A percentile compares a stretch with the other conserved stretches of the same genome.
Evolutionary conservation across 35 echinoderm and acorn worm genomes (phyloP).

Genomic region (Strongylocentrotus purpuratus): DNA sequence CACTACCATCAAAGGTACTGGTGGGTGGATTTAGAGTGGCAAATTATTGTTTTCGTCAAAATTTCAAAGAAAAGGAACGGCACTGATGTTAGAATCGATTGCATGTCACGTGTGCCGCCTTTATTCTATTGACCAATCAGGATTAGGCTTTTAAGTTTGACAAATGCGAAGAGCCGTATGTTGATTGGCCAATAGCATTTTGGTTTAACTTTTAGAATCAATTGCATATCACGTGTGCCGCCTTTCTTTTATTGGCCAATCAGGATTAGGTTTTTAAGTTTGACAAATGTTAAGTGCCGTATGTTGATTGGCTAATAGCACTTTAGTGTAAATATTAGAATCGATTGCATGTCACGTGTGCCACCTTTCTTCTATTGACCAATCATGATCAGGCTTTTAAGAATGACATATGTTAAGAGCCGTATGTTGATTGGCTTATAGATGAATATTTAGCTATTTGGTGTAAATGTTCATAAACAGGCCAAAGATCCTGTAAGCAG

Average conservation of each 20-base stretch:
- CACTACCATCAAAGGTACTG: background rate
- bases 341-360: background rate
- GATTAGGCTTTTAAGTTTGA: background rate
- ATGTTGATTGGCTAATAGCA: no score
- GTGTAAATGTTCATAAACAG: no score
- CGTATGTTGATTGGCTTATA: no score
- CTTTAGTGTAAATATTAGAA: no score
- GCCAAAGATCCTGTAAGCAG: no score
- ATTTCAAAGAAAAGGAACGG: background rate
- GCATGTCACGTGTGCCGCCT: background rate
- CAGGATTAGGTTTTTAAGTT: background rate
- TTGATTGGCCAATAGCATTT: no score
- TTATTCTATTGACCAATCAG: background rate
- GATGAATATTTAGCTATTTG: no score
- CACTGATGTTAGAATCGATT: background rate
- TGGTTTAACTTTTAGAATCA: no score
- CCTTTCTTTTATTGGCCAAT: background rate
- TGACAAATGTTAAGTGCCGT: background rate
- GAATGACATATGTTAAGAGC: background rate
- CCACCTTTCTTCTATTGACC: background rate
- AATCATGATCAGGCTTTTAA: background rate
- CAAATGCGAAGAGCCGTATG: no score
- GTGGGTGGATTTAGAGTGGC: background rate
- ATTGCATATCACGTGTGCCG: background rate
- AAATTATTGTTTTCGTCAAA: background rate